phyloP scores from a whole-genome alignment of 2,888 invertebrate species.

The Meandrusa payeni region DNA sequence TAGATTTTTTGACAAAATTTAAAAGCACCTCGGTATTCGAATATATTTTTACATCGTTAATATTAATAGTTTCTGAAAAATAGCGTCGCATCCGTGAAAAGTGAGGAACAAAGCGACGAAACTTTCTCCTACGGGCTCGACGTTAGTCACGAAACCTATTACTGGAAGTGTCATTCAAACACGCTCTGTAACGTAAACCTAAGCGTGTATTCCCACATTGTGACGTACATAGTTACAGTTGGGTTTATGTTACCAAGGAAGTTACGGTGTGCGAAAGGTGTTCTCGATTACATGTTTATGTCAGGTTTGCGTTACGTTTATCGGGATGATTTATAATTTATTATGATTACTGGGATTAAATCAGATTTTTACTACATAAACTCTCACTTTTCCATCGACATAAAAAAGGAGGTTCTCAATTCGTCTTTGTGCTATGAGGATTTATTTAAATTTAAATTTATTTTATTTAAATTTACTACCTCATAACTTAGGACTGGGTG shows the following conservation, averaged over 20 bases:
- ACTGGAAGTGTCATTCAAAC: conserved; percentile 25
- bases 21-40: too few relatives aligned
- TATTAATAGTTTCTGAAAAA: conserved; percentile 16
- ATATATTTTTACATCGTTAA: background rate
- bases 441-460: too few relatives aligned
- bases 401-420: too few relatives aligned
- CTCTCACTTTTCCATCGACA: too few relatives aligned
- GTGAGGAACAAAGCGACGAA: conserved; percentile 3
- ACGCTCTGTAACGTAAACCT: conserved; percentile 17
- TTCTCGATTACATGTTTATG: background rate
- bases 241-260: conserved; percentile 5
- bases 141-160: conserved; percentile 24
- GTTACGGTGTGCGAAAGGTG: conserved; percentile 1
- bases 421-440: too few relatives aligned
- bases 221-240: conserved; percentile 15
- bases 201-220: conserved; percentile 12
- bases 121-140: conserved; percentile 13
- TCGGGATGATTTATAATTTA: too few relatives aligned
- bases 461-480: too few relatives aligned
- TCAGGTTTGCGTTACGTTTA: background rate
- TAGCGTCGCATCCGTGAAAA: background rate
- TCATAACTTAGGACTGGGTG: too few relatives aligned
- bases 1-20: too few relatives aligned
- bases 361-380: too few relatives aligned
- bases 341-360: too few relatives aligned